These are phyloP conservation scores for Synergus gifuensis DNA, from an alignment of 2,888 invertebrate genomes.

Conservation along the genomic window DNA sequence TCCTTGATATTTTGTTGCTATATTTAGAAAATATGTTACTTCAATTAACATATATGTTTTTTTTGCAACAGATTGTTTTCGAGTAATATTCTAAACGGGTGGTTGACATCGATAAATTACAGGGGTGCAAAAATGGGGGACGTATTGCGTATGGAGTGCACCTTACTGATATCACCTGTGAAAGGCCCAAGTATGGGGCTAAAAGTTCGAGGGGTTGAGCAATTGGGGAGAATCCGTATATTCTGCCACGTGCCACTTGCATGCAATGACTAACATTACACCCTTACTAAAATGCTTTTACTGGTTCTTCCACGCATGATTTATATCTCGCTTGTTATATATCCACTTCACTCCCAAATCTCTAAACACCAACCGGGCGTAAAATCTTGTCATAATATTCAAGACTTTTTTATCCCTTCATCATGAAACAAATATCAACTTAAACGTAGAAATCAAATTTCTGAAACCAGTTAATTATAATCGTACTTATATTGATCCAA, in stretches of 20 bases:
- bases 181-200: constrained; percentile 20
- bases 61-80: neutral
- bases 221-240: constrained; percentile 46
- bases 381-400: constrained; percentile 21
- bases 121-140: constrained; percentile 58
- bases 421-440: neutral
- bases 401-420: neutral
- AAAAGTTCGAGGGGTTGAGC: constrained; percentile 45
- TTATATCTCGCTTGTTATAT: constrained; percentile 17
- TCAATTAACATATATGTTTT: neutral
- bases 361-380: neutral
- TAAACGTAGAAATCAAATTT: neutral
- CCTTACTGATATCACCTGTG: constrained; percentile 54
- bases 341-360: constrained; percentile 20
- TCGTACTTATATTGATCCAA: neutral
- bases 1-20: too few species aligned
- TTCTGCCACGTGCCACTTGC: constrained; percentile 37
- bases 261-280: constrained; percentile 28
- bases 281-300: constrained; percentile 22
- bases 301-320: constrained; percentile 25
- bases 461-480: neutral
- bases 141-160: constrained; percentile 45
- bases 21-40: too few species aligned
- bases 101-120: constrained; percentile 15
- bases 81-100: neutral